Evolutionary conservation across 2,888 invertebrate genomes (phyloP).

Genomic region (Diarsia brunnea): DNA sequence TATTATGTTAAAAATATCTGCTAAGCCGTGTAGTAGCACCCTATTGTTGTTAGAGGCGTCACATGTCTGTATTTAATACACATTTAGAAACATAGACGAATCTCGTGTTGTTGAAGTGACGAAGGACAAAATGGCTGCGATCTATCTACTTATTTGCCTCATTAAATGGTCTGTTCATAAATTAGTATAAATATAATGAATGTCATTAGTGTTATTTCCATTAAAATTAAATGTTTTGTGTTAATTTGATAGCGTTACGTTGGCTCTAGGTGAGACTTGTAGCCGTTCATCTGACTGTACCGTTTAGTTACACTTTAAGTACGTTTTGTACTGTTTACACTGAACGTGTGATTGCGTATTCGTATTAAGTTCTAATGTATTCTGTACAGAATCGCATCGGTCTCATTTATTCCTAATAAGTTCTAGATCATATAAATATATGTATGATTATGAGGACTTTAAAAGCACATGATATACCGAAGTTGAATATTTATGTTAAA

Average conservation of each 20-base stretch:
- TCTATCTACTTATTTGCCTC: constrained; percentile 73
- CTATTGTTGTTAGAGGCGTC: constrained; percentile 17
- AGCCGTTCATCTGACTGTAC: constrained; percentile 69
- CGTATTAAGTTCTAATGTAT: constrained; percentile 63
- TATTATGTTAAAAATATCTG: not conserved
- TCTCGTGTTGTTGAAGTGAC: constrained; percentile 14
- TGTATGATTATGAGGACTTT: constrained; percentile 76
- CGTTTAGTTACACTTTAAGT: constrained; percentile 69
- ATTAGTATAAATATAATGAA: constrained; percentile 84
- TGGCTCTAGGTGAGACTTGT: constrained; percentile 77
- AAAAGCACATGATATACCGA: constrained; percentile 70
- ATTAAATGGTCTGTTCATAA: constrained; percentile 81
- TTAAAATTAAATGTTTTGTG: constrained; percentile 82
- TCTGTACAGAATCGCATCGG: constrained; percentile 74
- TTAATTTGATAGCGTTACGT: constrained; percentile 81
- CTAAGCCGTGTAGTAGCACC: constrained; percentile 40
- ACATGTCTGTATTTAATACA: constrained; percentile 41
- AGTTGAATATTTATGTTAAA: constrained; percentile 70
- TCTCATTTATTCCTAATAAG: constrained; percentile 84
- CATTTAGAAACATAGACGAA: constrained; percentile 33
- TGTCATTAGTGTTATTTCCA: constrained; percentile 86
- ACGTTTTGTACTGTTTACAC: constrained; percentile 73
- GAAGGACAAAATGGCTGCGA: constrained; percentile 46
- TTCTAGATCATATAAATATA: constrained; percentile 91
- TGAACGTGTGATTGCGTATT: constrained; percentile 67